phyloP scores from a whole-genome alignment of 2,888 invertebrate genomes.

The Drosophila setosimentum region DNA sequence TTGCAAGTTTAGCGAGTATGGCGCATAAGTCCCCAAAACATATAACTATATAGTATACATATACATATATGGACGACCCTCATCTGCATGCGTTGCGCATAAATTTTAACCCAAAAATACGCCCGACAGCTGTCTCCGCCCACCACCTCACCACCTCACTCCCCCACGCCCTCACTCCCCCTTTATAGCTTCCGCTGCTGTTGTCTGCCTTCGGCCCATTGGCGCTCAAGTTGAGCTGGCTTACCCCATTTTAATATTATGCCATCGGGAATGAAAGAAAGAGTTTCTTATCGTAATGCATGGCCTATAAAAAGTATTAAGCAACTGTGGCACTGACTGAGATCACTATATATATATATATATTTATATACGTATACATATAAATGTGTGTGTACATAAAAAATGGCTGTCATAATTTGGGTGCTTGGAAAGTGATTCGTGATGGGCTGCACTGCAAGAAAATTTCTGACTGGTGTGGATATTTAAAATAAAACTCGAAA shows the following conservation, averaged over 20 bases:
- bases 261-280: constrained; percentile 55
- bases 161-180: background rate
- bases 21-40: constrained; percentile 11
- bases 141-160: too few relatives aligned
- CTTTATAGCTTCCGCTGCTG: constrained; percentile 43
- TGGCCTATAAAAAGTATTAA: constrained; percentile 62
- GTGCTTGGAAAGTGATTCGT: constrained; percentile 3
- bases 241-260: constrained; percentile 44
- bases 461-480: background rate
- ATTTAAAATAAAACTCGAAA: too few relatives aligned
- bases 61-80: constrained; percentile 37
- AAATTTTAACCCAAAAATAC: constrained; percentile 71
- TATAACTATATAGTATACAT: background rate
- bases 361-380: constrained; percentile 17
- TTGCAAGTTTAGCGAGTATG: constrained; percentile 24
- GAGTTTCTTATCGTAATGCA: constrained; percentile 63
- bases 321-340: constrained; percentile 42
- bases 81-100: constrained; percentile 69
- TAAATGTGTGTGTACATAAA: constrained; percentile 19
- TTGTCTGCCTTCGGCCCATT: constrained; percentile 28
- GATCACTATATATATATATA: constrained; percentile 1
- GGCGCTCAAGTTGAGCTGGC: constrained; percentile 12
- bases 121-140: constrained; percentile 62
- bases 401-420: constrained; percentile 59
- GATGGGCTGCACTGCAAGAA: constrained; percentile 37